Evolutionary conservation across 2,888 invertebrate genomes (phyloP), one percentile per base, ranked within the genome.

Genomic region (Electrophaes corylata): DNA sequence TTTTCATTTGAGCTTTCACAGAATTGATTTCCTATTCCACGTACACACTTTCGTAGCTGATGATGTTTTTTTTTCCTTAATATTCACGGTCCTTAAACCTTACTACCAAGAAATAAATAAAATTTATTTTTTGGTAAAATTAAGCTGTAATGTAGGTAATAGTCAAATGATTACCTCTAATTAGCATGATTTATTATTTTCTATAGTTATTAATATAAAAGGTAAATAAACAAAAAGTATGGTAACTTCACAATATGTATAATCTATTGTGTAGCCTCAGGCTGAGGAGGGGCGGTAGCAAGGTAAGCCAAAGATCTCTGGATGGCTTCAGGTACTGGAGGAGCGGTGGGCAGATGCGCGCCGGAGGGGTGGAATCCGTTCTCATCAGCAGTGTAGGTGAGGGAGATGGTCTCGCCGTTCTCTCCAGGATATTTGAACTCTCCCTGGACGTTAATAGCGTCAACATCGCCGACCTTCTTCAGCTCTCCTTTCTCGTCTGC

Each of bases 321-420:
- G 70, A 95, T 95, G 61, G 94, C 93, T 54, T 92, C 94, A 19
- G 95, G 95, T 57, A 95, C 94, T 67, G 95, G 95, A 33, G 95
- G 95, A 6, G 95, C 92, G 8, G 93, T 94, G 26, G 94, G 94
- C n/a, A 94, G 78, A 70, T 94, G 94, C 8, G 90, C 92, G 2
- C 94, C 93, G 68, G 86, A 92, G 0, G 95, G 94, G 75, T 94
- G 94, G 91, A 93, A 95, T 18, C 95, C 95, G 68, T 95, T 95
- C 77, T 95, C 95, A 67, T 95, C 95, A 64, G 95, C 95, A 37
- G 92, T 88, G 83, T 95, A 95, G 0, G 93, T 92, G 64, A 95
- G 75, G 64, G 93, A 93, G 73, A 94, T 94, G 65, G 92, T 70
- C 35, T 91, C 89, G 18, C 94, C 94, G 65, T 95, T 93, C 1